These are phyloP conservation scores for Rhea americana DNA, from an alignment of 2,113 vertebrate genomes.

Conservation along the genomic window DNA sequence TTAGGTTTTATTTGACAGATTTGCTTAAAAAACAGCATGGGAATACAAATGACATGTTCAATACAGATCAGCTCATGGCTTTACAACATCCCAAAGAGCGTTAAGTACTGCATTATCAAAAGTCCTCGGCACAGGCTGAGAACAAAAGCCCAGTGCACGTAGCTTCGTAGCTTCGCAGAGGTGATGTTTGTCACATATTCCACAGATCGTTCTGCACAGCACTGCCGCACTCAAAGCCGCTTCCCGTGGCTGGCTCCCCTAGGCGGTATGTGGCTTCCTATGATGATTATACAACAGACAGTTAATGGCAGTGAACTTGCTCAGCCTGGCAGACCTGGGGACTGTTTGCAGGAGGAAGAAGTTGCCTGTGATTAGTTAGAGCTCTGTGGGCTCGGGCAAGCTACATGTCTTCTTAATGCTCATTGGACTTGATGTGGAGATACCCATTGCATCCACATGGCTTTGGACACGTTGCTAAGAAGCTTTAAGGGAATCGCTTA, in stretches of 20 bases:
- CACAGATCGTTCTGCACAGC: neutral
- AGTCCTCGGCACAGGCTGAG: neutral
- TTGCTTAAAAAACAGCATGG: conserved; percentile 38
- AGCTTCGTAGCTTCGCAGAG: fast-evolving
- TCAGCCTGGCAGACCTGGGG: neutral
- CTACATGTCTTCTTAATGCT: neutral
- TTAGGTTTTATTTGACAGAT: conserved; percentile 45
- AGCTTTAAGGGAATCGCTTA: neutral
- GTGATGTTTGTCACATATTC: neutral
- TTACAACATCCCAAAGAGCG: conserved; percentile 36
- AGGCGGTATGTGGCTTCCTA: fast-evolving
- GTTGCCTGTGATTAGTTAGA: neutral
- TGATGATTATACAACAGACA: neutral
- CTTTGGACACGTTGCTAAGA: neutral
- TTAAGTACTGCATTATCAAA: neutral
- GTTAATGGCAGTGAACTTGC: neutral
- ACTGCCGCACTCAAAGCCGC: neutral
- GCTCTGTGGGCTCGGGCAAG: neutral
- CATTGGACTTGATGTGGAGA: fast-evolving
- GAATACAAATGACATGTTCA: conserved; percentile 65
- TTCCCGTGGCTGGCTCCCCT: neutral
- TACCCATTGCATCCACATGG: neutral
- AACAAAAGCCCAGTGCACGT: neutral
- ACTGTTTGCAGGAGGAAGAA: neutral
- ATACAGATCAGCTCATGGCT: conserved; percentile 48